Conservation (phyloP, 2,113 vertebrate species). For the Electrona antarctica region DNA sequence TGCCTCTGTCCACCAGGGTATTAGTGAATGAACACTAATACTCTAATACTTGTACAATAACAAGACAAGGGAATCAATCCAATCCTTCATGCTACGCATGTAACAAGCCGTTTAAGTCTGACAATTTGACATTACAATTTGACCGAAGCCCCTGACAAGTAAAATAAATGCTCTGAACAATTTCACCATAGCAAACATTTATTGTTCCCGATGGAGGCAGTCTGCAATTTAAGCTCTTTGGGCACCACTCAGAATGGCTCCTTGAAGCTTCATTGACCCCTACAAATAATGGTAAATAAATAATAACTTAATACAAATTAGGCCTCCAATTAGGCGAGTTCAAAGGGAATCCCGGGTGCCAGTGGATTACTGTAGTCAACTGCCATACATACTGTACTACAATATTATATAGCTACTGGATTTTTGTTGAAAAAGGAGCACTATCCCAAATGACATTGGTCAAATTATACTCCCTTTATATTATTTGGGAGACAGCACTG, state of each 20-base stretch:
- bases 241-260: slow-evolving; percentile 71
- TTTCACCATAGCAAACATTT: slow-evolving; percentile 90
- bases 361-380: slow-evolving; percentile 27
- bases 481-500: not conserved
- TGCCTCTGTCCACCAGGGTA: too few species aligned
- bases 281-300: slow-evolving; percentile 39
- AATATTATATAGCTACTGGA: slow-evolving; percentile 25
- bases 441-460: slow-evolving; percentile 53
- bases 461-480: slow-evolving; percentile 54
- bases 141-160: slow-evolving; percentile 84
- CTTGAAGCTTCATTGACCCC: slow-evolving; percentile 60
- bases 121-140: slow-evolving; percentile 68
- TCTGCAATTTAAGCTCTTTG: slow-evolving; percentile 79
- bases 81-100: not conserved
- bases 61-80: not conserved
- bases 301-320: slow-evolving; percentile 63
- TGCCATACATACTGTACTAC: slow-evolving; percentile 8
- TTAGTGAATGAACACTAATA: not conserved
- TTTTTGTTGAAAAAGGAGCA: slow-evolving; percentile 31
- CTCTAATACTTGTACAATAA: not conserved
- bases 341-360: slow-evolving; percentile 53
- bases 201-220: slow-evolving; percentile 74
- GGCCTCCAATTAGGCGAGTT: slow-evolving; percentile 51
- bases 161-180: slow-evolving; percentile 89
- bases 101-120: not conserved